Evolutionary conservation across 2,113 vertebrate species (phyloP), one percentile per base, ranked within the genome.

Genomic region (Illadopsis cleaveri): DNA sequence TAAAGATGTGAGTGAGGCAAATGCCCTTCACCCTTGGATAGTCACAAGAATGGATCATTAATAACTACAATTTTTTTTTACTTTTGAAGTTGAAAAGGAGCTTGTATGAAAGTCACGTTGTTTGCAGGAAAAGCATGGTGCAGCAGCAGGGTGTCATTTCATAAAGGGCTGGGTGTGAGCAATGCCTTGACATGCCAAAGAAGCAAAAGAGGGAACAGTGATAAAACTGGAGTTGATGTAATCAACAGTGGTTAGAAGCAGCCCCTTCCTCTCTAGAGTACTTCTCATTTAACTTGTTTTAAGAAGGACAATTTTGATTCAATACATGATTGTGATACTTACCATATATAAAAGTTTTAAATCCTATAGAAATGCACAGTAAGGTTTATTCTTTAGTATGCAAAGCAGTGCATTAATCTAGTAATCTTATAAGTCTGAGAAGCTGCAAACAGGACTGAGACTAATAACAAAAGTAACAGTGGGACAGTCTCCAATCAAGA

Each of bases 11-110:
- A 94, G 77, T 83, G 96, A 97, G 50, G 84, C 87, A 97, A 96
- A 96, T 98, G 92, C 73, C 97, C 96, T 98, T 98, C 96, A 97
- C 76, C 89, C 96, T 92, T 96, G 97, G 92, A 89, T 90, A 56
- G 82, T 97, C 92, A 95, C 65, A 92, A 27, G 79, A 97, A 95
- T 69, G 86, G 89, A 94, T 94, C 83, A 97, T 97, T 97, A 97
- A 97, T 97, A 97, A 97, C 88, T 96, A 96, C 93, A 84, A 77
- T 93, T 66, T 15, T 44, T 57, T 96, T 91, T 92, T 97, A 89
- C 62, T 97, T 97, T 94, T 86, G 78, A 95, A 87, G 51, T 91
- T 77, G 84, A 82, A 96, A 97, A 79, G 47, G 45, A 95, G 73
- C 76, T 83, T 48, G 50, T 15, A 6, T 89, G 58, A 79, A 95